A percentile compares a stretch with the other conserved stretches of the same genome.
phyloP scores from a whole-genome alignment of 2,113 vertebrate species.

The Plectropomus leopardus region DNA sequence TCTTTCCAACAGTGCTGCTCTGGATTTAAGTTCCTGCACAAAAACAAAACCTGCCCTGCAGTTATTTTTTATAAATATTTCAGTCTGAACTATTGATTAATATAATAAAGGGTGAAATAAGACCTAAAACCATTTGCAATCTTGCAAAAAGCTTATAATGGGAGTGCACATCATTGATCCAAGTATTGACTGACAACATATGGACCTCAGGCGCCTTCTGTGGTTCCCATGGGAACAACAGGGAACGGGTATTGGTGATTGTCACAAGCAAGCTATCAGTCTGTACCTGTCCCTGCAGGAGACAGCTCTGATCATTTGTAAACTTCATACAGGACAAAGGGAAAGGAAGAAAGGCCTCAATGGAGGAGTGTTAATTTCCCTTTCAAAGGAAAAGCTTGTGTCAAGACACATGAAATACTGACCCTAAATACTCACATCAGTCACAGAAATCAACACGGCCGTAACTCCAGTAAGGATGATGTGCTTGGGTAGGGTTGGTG shows the following conservation, averaged over 20 bases:
- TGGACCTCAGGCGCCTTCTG: background rate
- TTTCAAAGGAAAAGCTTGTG: background rate
- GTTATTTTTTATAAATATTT: background rate
- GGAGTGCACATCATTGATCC: conserved; percentile 43
- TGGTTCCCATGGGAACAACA: conserved; percentile 43
- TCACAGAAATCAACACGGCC: background rate
- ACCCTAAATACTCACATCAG: conserved; percentile 5
- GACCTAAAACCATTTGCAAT: background rate
- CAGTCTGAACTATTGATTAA: background rate
- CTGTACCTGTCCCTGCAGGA: background rate
- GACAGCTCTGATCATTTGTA: conserved; percentile 22
- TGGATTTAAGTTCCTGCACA: background rate
- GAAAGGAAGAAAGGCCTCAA: background rate
- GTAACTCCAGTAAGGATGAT: background rate
- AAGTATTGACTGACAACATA: conserved; percentile 43
- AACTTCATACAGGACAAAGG: conserved; percentile 19
- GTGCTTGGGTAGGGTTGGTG: no score
- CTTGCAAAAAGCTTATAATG: background rate
- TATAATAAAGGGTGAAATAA: background rate
- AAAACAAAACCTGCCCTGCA: background rate
- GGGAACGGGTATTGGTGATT: background rate
- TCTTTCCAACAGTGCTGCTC: background rate
- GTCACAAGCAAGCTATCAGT: background rate
- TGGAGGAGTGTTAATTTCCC: conserved; percentile 1
- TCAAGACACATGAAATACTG: background rate